Percentiles rank a stretch among this genome's conserved stretches.
Evolutionary conservation across 2,888 invertebrate genomes (phyloP).

Genomic region (Helobdella robusta): DNA sequence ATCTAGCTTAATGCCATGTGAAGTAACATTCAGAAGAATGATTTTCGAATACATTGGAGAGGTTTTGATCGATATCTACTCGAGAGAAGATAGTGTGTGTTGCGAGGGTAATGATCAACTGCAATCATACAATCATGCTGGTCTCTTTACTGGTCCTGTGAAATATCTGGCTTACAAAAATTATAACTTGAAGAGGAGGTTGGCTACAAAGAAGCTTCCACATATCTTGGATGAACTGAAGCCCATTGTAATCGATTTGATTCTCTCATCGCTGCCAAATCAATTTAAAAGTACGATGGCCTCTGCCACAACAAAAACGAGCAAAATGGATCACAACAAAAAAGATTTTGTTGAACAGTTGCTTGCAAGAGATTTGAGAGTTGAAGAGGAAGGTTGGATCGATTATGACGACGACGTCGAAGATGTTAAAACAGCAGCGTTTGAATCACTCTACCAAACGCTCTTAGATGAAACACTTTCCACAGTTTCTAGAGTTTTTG

Average conservation of each 20-base stretch:
- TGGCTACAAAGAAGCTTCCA: constrained; percentile 1
- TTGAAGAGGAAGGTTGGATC: constrained; percentile 17
- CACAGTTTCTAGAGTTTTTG: background rate
- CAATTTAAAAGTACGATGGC: background rate
- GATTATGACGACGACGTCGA: constrained; percentile 9
- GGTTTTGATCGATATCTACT: background rate
- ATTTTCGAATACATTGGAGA: constrained; percentile 19
- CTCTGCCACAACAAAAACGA: background rate
- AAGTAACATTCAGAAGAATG: constrained; percentile 12
- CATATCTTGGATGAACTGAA: constrained; percentile 11
- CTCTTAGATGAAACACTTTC: constrained; percentile 6
- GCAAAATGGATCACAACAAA: background rate
- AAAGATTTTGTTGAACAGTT: background rate
- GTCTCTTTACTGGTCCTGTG: background rate
- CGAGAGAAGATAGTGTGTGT: background rate
- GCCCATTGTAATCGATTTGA: background rate
- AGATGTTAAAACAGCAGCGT: background rate
- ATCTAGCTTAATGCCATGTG: background rate
- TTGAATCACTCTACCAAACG: constrained; percentile 8
- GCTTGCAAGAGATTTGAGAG: constrained; percentile 3
- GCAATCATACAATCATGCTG: background rate
- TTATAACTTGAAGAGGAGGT: background rate
- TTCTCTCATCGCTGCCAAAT: background rate
- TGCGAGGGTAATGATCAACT: background rate
- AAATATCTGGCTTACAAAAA: background rate